Conservation (phyloP, 2,888 invertebrate species). For the Cactoblastis cactorum region DNA sequence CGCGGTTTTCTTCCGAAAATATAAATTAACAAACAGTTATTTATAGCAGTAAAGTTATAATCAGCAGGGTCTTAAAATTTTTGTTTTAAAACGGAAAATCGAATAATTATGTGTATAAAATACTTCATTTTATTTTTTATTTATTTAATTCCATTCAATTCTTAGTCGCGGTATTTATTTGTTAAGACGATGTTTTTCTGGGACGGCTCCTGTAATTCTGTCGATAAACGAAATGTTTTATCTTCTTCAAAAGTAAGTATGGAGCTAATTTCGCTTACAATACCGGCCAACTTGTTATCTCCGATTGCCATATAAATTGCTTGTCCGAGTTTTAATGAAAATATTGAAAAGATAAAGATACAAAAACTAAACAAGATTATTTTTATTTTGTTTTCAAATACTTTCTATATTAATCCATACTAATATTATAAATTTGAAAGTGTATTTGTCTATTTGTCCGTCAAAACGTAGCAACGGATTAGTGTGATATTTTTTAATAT, state of each 20-base stretch:
- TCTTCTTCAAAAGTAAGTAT: conserved; percentile 2
- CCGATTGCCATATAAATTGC: neutral
- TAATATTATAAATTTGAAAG: no score
- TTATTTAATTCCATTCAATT: no score
- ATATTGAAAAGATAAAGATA: neutral
- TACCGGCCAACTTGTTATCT: neutral
- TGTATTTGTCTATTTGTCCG: no score
- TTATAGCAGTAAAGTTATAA: no score
- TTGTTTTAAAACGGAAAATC: no score
- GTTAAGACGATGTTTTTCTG: neutral
- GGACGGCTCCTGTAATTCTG: neutral
- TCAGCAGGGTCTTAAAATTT: no score
- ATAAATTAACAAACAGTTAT: no score
- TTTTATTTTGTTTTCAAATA: neutral
- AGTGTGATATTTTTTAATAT: no score
- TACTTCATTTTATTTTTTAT: no score
- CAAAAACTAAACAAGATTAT: neutral
- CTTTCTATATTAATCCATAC: neutral
- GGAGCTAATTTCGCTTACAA: neutral
- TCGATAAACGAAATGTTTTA: conserved; percentile 9
- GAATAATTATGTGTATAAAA: no score
- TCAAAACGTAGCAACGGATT: no score
- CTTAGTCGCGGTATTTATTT: neutral
- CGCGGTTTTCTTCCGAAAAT: no score
- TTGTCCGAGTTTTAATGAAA: neutral